Evolutionary conservation across 2,888 invertebrate genomes (phyloP).

Genomic region (Chironomus tentans): DNA sequence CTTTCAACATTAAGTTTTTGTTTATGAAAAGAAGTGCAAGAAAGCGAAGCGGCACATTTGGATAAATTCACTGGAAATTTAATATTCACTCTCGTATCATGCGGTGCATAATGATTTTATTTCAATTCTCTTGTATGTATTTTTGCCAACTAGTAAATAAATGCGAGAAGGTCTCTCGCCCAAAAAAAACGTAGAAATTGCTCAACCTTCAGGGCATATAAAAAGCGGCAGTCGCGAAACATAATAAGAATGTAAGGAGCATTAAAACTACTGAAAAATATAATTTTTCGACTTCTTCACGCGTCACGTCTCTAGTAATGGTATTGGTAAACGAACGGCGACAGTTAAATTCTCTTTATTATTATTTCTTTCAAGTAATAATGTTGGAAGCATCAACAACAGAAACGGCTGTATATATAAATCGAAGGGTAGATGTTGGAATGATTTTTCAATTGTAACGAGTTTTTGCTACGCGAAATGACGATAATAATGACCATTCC

Average conservation of each 20-base stretch:
- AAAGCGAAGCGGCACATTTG: not conserved
- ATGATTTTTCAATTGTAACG: not conserved
- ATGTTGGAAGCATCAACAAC: too few species aligned
- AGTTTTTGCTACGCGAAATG: not conserved
- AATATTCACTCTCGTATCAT: conserved; percentile 3
- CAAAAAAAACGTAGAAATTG: not conserved
- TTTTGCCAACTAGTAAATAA: not conserved
- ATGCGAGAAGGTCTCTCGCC: not conserved
- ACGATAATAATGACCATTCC: not conserved
- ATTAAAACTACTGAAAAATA: not conserved
- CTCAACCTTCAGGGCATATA: not conserved
- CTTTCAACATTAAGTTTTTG: too few species aligned
- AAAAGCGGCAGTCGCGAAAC: not conserved
- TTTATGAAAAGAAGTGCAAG: not conserved
- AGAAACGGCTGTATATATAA: not conserved
- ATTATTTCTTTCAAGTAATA: too few species aligned
- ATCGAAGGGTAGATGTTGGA: not conserved
- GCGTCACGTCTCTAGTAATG: not conserved
- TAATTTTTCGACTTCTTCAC: not conserved
- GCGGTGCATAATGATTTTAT: conserved; percentile 6
- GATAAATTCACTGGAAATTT: not conserved
- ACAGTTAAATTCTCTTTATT: not conserved
- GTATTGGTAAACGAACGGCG: not conserved
- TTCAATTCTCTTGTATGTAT: not conserved
- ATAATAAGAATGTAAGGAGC: too few species aligned